Evolutionary conservation across 1,140 invertebrate genomes (phyloP).

Genomic region (Hylaeus volcanicus): DNA sequence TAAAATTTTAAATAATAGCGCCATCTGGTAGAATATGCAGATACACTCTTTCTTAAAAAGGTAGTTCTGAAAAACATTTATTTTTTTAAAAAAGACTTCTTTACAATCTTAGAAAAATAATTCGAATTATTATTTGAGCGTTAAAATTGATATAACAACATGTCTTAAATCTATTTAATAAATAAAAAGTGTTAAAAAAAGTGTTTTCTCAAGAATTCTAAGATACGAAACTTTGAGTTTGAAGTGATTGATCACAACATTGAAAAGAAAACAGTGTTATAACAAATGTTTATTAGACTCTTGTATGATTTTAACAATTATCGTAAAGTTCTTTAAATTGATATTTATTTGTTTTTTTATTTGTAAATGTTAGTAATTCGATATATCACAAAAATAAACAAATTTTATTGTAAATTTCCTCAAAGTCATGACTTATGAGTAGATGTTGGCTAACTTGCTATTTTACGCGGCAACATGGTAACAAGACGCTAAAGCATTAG

Average conservation of each 20-base stretch:
- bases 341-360: background rate
- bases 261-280: background rate
- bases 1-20: conserved; percentile 30
- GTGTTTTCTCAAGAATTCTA: background rate
- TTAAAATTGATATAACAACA: background rate
- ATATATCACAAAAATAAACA: background rate
- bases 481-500: conserved; percentile 39
- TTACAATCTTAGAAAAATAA: background rate
- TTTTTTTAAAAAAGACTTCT: background rate
- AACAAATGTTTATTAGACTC: background rate
- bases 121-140: background rate
- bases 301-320: background rate
- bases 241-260: background rate
- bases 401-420: background rate
- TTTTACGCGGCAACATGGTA: conserved; percentile 66
- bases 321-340: background rate
- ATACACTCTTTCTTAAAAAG: background rate
- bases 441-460: conserved; percentile 21
- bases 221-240: conserved; percentile 11
- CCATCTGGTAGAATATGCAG: conserved; percentile 9
- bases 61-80: background rate
- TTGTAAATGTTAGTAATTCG: background rate
- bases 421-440: too few relatives aligned
- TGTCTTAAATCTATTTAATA: background rate
- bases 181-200: background rate